phyloP scores from a whole-genome alignment of 1,140 invertebrate genomes.

The Trichoplusia ni region DNA sequence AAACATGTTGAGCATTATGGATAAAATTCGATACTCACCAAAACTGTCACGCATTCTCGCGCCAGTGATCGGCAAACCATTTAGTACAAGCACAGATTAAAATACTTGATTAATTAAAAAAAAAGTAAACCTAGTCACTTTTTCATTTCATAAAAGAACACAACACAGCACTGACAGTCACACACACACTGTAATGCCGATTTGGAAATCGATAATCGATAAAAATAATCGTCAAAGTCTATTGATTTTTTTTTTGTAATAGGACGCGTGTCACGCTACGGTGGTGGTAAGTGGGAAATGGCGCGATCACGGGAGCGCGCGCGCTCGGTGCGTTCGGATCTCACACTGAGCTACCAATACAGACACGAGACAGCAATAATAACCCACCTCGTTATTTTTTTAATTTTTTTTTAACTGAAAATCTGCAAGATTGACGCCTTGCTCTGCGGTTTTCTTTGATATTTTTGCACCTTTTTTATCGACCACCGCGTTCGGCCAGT shows the following conservation, averaged over 20 bases:
- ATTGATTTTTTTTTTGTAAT: slow-evolving; percentile 29
- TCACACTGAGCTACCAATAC: slow-evolving; percentile 64
- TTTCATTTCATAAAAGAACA: slow-evolving; percentile 37
- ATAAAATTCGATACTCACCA: slow-evolving; percentile 29
- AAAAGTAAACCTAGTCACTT: slow-evolving; percentile 35
- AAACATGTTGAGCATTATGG: slow-evolving; percentile 1
- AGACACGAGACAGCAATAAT: slow-evolving; percentile 55
- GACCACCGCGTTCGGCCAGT: slow-evolving; percentile 48
- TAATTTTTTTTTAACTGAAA: slow-evolving; percentile 73
- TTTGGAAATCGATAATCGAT: slow-evolving; percentile 11
- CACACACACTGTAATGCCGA: slow-evolving; percentile 39
- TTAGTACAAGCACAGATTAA: slow-evolving; percentile 28
- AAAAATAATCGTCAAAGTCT: slow-evolving; percentile 3
- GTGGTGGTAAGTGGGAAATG: slow-evolving; percentile 48
- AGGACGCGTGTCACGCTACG: slow-evolving; percentile 37
- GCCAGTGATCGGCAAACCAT: not conserved
- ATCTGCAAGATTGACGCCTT: slow-evolving; percentile 60
- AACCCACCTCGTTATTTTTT: slow-evolving; percentile 57
- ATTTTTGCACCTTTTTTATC: slow-evolving; percentile 34
- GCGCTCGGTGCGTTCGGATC: slow-evolving; percentile 61
- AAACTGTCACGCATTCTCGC: slow-evolving; percentile 21
- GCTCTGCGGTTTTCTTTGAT: slow-evolving; percentile 53
- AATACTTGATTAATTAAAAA: slow-evolving; percentile 17
- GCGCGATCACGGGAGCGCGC: slow-evolving; percentile 53
- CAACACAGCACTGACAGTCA: slow-evolving; percentile 45